Evolutionary conservation across 2,888 invertebrate genomes (phyloP), one percentile per base, ranked within the genome.

Genomic region (Conus canariensis): DNA sequence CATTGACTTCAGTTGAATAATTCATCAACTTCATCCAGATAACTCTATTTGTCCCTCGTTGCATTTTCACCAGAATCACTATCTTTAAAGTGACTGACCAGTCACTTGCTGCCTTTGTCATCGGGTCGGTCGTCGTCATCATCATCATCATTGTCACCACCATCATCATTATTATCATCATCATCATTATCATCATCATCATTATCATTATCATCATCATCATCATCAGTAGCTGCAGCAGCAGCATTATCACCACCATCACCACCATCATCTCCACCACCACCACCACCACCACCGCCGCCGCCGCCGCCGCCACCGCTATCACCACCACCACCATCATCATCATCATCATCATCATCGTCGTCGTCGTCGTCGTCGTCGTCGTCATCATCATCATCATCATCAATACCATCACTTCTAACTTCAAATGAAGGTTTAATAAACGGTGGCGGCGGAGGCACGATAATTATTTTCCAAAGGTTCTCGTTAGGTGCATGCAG

Each of bases 111-210:
- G 19, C n/a, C 70, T 22, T 70, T 22, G n/a, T 19, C 70, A 70
- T 70, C 70, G 19, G 8, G 19, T 19, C 19, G 7, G n/a, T 70
- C 70, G n/a, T 70, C 70, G 19, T 70, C 70, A 6, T 19, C 70
- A 70, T 77, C 77, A 70, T 77, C 77, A 77, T 77, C 77, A 77
- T 77, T 30, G 30, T 77, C 77, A 77, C 30, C 77, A 30, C 30
- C 30, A 77, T 7, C 30, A 77, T 77, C 77, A 77, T 77, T 30
- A 77, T 25, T 30, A 77, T 25, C 77, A 77, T 25, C 30, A 25
- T 30, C 30, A 77, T 77, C 30, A 30, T 25, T 25, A 77, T 25
- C 77, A 77, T 25, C 77, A 77, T 25, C 25, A 77, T 25, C 77
- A 77, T 77, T 25, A 77, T 25, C 77, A 77, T 25, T 25, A 77